Conservation (phyloP, 2,888 invertebrate genomes). For the Pollenia griseotomentosa region DNA sequence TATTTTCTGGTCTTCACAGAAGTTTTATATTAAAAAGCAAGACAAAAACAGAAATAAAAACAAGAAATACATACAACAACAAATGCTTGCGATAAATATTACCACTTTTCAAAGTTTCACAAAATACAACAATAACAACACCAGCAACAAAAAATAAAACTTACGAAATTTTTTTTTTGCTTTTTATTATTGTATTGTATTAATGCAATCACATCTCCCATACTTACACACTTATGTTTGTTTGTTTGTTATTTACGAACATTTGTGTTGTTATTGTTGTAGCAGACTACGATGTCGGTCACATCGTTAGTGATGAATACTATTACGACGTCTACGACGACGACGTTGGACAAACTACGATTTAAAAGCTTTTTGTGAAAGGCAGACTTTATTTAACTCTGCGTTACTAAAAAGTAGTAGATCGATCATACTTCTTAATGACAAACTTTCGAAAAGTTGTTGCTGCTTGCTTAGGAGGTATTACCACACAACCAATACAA, state of each 20-base stretch:
- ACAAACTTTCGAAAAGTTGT: conserved; percentile 72
- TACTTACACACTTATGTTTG: conserved; percentile 67
- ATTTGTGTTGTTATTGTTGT: conserved; percentile 51
- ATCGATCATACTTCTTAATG: conserved; percentile 70
- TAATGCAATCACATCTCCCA: conserved; percentile 73
- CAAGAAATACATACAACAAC: conserved; percentile 54
- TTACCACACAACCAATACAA: conserved; percentile 65
- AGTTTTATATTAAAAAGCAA: conserved; percentile 61
- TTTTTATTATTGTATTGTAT: conserved; percentile 63
- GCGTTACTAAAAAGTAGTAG: conserved; percentile 72
- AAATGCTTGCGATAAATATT: conserved; percentile 72
- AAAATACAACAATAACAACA: conserved; percentile 57
- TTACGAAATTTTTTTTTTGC: conserved; percentile 57
- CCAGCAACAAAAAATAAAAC: conserved; percentile 52
- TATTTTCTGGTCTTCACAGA: conserved; percentile 69
- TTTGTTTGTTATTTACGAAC: conserved; percentile 61
- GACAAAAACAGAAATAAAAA: conserved; percentile 63
- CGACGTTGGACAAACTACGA: conserved; percentile 58
- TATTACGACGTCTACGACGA: conserved; percentile 41
- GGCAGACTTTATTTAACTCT: conserved; percentile 73
- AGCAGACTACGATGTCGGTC: conserved; percentile 66
- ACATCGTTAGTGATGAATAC: conserved; percentile 52
- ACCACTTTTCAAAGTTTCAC: conserved; percentile 74
- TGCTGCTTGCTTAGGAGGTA: conserved; percentile 64
- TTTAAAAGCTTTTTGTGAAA: conserved; percentile 72